Conservation (phyloP, 1,140 invertebrate genomes). For the Monochamus saltuarius region DNA sequence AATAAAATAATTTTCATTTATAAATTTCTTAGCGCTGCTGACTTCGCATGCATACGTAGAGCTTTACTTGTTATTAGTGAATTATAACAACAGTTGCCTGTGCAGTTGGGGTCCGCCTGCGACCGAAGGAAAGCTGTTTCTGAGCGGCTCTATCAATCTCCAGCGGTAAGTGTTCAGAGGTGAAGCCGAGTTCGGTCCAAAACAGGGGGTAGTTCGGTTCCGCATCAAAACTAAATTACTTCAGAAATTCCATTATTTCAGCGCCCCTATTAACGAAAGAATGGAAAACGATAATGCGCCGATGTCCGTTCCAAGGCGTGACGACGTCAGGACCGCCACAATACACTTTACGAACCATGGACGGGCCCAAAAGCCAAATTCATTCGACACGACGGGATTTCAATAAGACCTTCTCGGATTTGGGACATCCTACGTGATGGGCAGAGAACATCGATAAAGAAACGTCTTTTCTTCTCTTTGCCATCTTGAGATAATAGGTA, state of each 20-base stretch:
- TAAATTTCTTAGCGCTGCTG: too few relatives aligned
- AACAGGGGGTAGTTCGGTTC: slow-evolving; percentile 19
- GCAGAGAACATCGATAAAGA: too few relatives aligned
- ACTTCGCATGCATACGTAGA: too few relatives aligned
- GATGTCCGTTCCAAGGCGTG: slow-evolving; percentile 25
- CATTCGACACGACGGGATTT: slow-evolving; percentile 25
- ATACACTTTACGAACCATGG: slow-evolving; percentile 25
- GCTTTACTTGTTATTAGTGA: too few relatives aligned
- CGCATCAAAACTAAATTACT: slow-evolving; percentile 25
- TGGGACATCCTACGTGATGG: too few relatives aligned
- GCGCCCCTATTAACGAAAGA: slow-evolving; percentile 25
- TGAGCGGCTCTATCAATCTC: slow-evolving; percentile 16
- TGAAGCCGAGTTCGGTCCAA: slow-evolving; percentile 15
- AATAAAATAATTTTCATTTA: too few relatives aligned
- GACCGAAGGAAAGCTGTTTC: too few relatives aligned
- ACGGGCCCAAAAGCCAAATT: slow-evolving; percentile 16
- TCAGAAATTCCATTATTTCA: slow-evolving; percentile 31
- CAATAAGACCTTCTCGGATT: too few relatives aligned
- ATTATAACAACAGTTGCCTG: too few relatives aligned
- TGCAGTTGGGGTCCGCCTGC: too few relatives aligned
- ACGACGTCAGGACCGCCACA: slow-evolving; percentile 17
- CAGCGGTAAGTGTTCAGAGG: slow-evolving; percentile 1
- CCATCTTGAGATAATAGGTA: too few relatives aligned
- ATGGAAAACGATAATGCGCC: slow-evolving; percentile 24
- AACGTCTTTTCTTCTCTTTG: too few relatives aligned